Evolutionary conservation across 2,797 vertebrate species (phyloP), one percentile per base, ranked within the genome.

Genomic region (Alosa sapidissima): DNA sequence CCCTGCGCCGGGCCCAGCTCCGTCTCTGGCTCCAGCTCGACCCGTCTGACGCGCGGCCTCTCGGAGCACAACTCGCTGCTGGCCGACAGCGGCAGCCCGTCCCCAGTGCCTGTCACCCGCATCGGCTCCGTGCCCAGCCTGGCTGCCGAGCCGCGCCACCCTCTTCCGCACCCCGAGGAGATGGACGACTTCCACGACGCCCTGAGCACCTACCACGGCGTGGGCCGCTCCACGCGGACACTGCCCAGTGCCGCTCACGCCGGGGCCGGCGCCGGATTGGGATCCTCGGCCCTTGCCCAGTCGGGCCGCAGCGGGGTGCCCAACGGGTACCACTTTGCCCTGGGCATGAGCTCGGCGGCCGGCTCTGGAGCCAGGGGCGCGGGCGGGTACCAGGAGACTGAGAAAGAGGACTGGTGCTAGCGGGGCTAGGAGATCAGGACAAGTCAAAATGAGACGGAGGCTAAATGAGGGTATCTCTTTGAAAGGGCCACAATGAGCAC

Each of bases 381-480:
- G n/a, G 95, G 96, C 84, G 96, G 96, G 92, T 97, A 97, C 94
- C 96, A 96, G 49, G 96, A 97, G 89, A 93, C 94, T 14, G 96
- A 97, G 0, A 97, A 97, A 85, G 97, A 98, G 16, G 98, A 98
- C 93, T 99, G 98, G 98, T 98, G 98, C 97, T 99, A 97, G 95
- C 91, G 91, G 91, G 52, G 36, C 36, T 19, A 47, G 3, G 4
- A 45, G 41, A 13, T 14, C 72, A 45, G 24, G 60, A 62, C n/a
- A 16, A 45, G 58, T 9, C n/a, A 19, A 5, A 72, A 11, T 33
- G 41, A 41, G 41, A 41, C 41, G 41, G 41, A 41, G 41, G 3
- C 41, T 41, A 68, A 36, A 47, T 41, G 36, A 45, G 1, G 13
- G 19, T 36, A 47, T 19, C 19, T 78, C 36, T 78, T 45, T 78